Evolutionary conservation across 2,113 vertebrate species (phyloP), one percentile per base, ranked within the genome.

Genomic region (Nestor notabilis): DNA sequence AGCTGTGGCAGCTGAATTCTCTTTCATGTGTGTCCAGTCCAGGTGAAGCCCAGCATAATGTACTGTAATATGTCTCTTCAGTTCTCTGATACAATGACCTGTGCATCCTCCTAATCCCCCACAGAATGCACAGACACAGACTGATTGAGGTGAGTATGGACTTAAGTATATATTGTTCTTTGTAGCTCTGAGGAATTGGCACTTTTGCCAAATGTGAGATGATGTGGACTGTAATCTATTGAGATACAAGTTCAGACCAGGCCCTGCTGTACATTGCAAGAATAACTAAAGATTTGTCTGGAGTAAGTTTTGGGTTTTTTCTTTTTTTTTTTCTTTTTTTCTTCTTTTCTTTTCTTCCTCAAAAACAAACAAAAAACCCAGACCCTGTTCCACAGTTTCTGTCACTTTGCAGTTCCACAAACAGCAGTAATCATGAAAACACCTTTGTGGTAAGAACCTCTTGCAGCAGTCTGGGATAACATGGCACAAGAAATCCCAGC

Each of bases 81-180:
- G 86, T 94, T 97, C 94, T 96, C 87, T 96, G 95, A 96, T 96
- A 95, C 87, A 93, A 95, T 97, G 95, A 95, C 95, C 90, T 95
- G 89, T 95, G 86, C 87, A 96, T 97, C 92, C 90, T 88, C 79
- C 93, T 95, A 96, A 97, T 97, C 95, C 96, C 96, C 95, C 74
- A 93, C 88, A 97, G 94, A 92, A 92, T 84, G 96, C 21, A 0
- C 92, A 94, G 92, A 64, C 95, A 93, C 61, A 95, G 83, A 87
- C 66, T 95, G 95, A 96, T 91, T 91, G 95, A 97, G 94, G 94
- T 94, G 87, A 87, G 83, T 80, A 43, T 85, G 95, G 91, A 96
- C 91, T 92, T 96, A 95, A 95, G 94, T 92, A 63, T 89, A 85
- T 95, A 89, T 94, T 92, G 87, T 91, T 95, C 96, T 97, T 94